Base-by-base conservation (phyloP, 2,113 vertebrate species). In the Melanerpes formicivorus region DNA sequence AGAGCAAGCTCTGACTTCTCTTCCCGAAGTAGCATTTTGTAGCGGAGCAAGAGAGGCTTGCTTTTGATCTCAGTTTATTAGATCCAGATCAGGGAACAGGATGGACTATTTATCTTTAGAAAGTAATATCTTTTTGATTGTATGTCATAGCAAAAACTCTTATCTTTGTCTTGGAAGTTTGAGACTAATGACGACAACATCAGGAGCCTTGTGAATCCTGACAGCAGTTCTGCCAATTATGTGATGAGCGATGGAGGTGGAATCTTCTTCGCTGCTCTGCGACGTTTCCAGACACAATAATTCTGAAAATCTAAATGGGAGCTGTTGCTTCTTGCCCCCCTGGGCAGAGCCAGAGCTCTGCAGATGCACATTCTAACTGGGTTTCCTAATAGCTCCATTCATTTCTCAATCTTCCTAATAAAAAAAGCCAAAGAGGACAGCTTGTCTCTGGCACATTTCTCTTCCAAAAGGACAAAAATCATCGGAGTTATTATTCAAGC, bases 61-160 rank as follows among this genome's bases (percentile, higher is more conserved):
- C 29, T 79, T 94, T 88, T 85, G 80, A 91, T 94, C 83, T 81
- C 30, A 37, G 89, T 93, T 96, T 95, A 96, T 95, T 89, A 95
- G 94, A 91, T 81, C 74, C 67, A 76, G 83, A 94, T 91, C 89
- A 80, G 87, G 78, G 89, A 86, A 78, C 12, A 71, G 90, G 84
- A 82, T 0, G 12, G 89, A 40, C 84, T 94, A 93, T 96, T 95
- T 95, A 89, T 96, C 95, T 96, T 85, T 90, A 19, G 79, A 93
- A 96, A 93, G 90, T 93, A 96, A 89, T 96, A 90, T 87, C 72
- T 95, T 96, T 96, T 92, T 94, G 90, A 95, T 93, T 94, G 73
- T 19, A 52, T 89, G 90, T 89, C 93, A 84, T 72, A 96, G 85
- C 82, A 90, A 90, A 94, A 96, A 96, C 84, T 73, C 95, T 93